Conservation (phyloP, 2,797 vertebrate genomes). For the Meda fulgida region DNA sequence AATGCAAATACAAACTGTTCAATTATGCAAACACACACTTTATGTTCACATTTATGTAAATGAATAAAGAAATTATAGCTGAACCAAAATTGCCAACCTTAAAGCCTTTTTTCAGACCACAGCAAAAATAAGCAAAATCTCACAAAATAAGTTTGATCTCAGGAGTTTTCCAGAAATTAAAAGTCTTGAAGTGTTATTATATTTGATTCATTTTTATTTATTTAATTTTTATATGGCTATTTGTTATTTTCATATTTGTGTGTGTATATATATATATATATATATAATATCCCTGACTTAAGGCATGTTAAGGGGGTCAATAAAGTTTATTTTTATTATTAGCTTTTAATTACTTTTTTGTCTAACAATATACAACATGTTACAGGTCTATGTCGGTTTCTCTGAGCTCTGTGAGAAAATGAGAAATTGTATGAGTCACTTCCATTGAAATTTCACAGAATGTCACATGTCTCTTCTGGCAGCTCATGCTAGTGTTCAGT, state of each 20-base stretch:
- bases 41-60: not conserved
- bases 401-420: not conserved
- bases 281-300: not conserved
- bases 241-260: too few species aligned
- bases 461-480: conserved; percentile 14
- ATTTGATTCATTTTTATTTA: too few species aligned
- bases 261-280: not conserved
- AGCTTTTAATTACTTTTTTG: not conserved
- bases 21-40: not conserved
- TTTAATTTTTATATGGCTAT: too few species aligned
- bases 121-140: not conserved
- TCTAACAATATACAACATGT: not conserved
- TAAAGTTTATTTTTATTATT: not conserved
- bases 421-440: conserved; percentile 13
- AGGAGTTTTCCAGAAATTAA: not conserved
- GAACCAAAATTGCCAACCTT: not conserved
- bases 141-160: not conserved
- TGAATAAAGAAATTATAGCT: not conserved
- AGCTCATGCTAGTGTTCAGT: not conserved
- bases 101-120: too few species aligned
- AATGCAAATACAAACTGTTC: not conserved
- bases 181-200: too few species aligned
- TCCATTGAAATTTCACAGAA: not conserved
- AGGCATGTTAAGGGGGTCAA: not conserved
- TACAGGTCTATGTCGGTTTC: not conserved